Evolutionary conservation across 1,140 invertebrate genomes (phyloP), one percentile per base, ranked within the genome.

Genomic region (Prorops nasuta): DNA sequence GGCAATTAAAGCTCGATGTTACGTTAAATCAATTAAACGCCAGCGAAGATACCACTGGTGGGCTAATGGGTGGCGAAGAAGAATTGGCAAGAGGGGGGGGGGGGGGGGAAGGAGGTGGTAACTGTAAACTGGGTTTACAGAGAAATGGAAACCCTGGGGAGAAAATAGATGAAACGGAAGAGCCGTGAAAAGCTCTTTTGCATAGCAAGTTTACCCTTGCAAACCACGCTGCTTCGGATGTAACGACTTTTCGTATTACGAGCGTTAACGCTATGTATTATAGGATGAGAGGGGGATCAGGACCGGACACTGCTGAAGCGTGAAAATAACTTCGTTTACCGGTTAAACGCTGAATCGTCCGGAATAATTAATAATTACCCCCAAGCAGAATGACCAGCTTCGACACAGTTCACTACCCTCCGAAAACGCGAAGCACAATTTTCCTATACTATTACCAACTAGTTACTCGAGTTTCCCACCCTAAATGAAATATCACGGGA

Each of bases 331-430:
- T 51, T 51, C 36, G 49, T 51, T 51, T 51, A 24, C 49, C 46
- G 46, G 42, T 36, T 20, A 44, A 20, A 44, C 37, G 46, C 49
- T 44, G 49, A 51, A 51, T 51, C 49, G 49, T 46, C 49, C 49
- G 49, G 42, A 51, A 51, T 51, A 51, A 51, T 51, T 51, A 51
- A 51, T 51, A 51, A 51, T 51, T 51, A 51, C 46, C 49, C 43
- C 36, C 36, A 16, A 44, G 49, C 32, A 31, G 48, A 35, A 50
- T 50, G 48, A 44, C 47, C 31, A n/a, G 44, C 47, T 41, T 49
- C 47, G 47, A 43, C 21, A 43, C 42, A 32, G 32, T 50, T 43
- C 44, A 44, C 48, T 49, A 18, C 28, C 47, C 34, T n/a, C 48
- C 17, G 21, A 46, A 28, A 20, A 20, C 34, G 10, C 20, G 32